Evolutionary conservation across 1,140 invertebrate species (phyloP).

Genomic region (Trachelipus rathkii): DNA sequence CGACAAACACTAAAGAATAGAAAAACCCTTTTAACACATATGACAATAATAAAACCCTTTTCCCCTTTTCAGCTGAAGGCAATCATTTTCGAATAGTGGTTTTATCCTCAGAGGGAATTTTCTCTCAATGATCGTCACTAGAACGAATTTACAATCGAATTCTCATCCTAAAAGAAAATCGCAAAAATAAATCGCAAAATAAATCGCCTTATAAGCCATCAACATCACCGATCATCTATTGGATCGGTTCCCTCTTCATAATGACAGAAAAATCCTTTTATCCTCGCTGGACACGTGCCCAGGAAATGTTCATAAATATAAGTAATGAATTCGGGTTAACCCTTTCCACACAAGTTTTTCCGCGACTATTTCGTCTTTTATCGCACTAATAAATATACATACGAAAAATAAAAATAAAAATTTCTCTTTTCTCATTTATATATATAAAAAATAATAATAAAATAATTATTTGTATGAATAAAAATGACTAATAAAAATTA

Average conservation of each 20-base stretch:
- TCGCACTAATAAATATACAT: no score
- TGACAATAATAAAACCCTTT: not conserved
- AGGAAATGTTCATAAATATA: conserved; percentile 5
- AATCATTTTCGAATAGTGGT: not conserved
- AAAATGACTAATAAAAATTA: no score
- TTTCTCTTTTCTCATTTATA: no score
- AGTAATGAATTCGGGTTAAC: not conserved
- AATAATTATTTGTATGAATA: no score
- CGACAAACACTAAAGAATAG: not conserved
- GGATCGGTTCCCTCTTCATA: not conserved
- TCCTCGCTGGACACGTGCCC: conserved; percentile 6
- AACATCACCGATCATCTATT: not conserved
- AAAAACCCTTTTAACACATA: conserved; percentile 4
- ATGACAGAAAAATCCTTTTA: conserved; percentile 1
- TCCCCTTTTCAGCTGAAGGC: not conserved
- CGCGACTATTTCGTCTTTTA: no score
- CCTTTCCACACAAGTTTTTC: no score
- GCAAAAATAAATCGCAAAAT: not conserved
- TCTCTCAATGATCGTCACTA: not conserved
- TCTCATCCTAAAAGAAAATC: not conserved
- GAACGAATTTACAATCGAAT: not conserved
- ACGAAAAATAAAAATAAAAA: no score
- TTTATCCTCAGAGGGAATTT: not conserved
- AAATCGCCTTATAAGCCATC: not conserved
- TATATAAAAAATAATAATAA: no score